These are phyloP conservation scores for Drosophila bocki DNA, from an alignment of 1,140 invertebrate genomes.

Conservation along the genomic window DNA sequence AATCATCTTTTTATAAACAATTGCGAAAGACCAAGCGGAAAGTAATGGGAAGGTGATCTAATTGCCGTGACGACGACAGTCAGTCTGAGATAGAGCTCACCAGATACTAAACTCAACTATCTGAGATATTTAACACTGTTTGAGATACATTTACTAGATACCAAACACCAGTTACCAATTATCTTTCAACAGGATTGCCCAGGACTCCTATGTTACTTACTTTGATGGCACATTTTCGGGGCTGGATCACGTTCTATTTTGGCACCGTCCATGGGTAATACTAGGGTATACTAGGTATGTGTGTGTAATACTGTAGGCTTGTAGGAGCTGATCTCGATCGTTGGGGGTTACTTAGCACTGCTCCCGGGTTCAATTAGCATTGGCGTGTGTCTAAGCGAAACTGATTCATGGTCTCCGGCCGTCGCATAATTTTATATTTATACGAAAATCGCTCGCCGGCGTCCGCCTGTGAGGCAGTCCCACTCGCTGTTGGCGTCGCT, in stretches of 20 bases:
- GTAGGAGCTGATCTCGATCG: neutral
- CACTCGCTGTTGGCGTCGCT: constrained; percentile 19
- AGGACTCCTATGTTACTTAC: constrained; percentile 31
- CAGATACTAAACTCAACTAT: neutral
- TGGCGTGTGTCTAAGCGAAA: constrained; percentile 78
- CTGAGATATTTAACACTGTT: no score
- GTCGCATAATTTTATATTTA: constrained; percentile 81
- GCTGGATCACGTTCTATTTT: constrained; percentile 21
- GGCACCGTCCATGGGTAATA: constrained; percentile 8
- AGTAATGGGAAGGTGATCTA: constrained; percentile 41
- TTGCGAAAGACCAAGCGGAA: constrained; percentile 21
- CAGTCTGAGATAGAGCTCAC: neutral
- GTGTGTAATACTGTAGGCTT: neutral
- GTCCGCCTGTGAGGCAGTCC: constrained; percentile 52
- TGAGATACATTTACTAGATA: no score
- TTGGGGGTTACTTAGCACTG: constrained; percentile 6
- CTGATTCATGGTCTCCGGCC: constrained; percentile 73
- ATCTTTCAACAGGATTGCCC: neutral
- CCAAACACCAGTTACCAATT: no score
- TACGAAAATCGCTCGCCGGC: constrained; percentile 64
- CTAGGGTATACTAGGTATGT: neutral
- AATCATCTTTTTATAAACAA: constrained; percentile 50
- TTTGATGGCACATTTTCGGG: constrained; percentile 55
- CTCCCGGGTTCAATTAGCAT: constrained; percentile 61
- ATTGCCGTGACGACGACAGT: constrained; percentile 4